These are phyloP conservation scores for Drosophila neutralis DNA, from an alignment of 2,888 invertebrate species.

Conservation along the genomic window DNA sequence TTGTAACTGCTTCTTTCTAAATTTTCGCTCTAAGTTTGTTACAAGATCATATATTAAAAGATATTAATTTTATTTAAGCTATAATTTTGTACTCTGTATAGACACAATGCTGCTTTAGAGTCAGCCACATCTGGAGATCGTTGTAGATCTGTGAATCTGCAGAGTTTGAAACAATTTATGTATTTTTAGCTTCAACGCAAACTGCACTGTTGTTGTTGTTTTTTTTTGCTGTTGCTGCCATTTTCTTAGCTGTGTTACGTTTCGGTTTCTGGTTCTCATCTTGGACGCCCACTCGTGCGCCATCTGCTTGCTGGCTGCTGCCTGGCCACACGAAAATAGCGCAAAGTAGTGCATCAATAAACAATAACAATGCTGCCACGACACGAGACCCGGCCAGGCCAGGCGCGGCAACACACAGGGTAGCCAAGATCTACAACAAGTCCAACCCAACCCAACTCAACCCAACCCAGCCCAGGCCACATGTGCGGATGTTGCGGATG, in stretches of 20 bases:
- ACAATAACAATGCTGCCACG: conserved; percentile 73
- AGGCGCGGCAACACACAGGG: conserved; percentile 25
- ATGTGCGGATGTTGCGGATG: conserved; percentile 73
- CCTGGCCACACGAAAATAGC: conserved; percentile 76
- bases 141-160: conserved; percentile 29
- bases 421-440: conserved; percentile 30
- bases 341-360: conserved; percentile 80
- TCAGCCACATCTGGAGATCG: conserved; percentile 40
- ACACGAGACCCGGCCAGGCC: conserved; percentile 29
- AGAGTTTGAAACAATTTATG: conserved; percentile 56
- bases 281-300: conserved; percentile 66
- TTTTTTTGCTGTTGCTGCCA: conserved; percentile 30
- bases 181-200: conserved; percentile 61
- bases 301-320: conserved; percentile 56
- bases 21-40: not conserved
- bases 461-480: conserved; percentile 46
- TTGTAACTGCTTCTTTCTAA: not conserved
- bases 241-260: conserved; percentile 37
- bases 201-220: conserved; percentile 15
- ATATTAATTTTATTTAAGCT: not conserved
- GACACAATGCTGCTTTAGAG: not conserved
- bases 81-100: conserved; percentile 2
- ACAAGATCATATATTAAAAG: no score
- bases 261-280: conserved; percentile 51
- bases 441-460: conserved; percentile 12